Conservation (phyloP, 1,140 invertebrate genomes). For the Hirudo medicinalis region DNA sequence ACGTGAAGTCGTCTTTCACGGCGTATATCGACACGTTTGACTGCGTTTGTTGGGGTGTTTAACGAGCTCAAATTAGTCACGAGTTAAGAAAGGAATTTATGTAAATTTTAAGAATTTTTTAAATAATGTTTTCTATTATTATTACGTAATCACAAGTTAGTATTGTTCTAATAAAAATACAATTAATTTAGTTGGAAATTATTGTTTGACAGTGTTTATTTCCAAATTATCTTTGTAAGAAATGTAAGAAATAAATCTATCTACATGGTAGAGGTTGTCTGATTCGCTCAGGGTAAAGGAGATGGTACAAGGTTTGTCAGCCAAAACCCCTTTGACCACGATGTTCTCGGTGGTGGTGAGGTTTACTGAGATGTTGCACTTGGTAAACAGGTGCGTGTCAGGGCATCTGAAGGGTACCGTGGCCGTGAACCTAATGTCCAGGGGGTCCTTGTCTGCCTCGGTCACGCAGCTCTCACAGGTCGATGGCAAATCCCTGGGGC, state of each 20-base stretch:
- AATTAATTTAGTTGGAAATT: too few species aligned
- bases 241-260: too few species aligned
- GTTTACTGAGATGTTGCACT: not conserved
- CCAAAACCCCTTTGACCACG: not conserved
- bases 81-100: too few species aligned
- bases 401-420: not conserved
- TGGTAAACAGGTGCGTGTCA: not conserved
- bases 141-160: too few species aligned
- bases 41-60: not conserved
- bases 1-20: slow-evolving; percentile 2
- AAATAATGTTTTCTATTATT: too few species aligned
- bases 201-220: too few species aligned
- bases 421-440: not conserved
- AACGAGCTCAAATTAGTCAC: too few species aligned
- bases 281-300: too few species aligned
- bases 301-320: not conserved
- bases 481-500: not conserved
- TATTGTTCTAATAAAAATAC: too few species aligned
- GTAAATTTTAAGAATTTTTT: too few species aligned
- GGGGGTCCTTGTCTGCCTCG: not conserved
- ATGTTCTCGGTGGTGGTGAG: not conserved
- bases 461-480: not conserved
- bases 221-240: too few species aligned
- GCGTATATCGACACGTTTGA: not conserved
- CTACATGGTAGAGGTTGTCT: too few species aligned